phyloP scores from a whole-genome alignment of 2,113 vertebrate species.

The Campylomormyrus numenius region DNA sequence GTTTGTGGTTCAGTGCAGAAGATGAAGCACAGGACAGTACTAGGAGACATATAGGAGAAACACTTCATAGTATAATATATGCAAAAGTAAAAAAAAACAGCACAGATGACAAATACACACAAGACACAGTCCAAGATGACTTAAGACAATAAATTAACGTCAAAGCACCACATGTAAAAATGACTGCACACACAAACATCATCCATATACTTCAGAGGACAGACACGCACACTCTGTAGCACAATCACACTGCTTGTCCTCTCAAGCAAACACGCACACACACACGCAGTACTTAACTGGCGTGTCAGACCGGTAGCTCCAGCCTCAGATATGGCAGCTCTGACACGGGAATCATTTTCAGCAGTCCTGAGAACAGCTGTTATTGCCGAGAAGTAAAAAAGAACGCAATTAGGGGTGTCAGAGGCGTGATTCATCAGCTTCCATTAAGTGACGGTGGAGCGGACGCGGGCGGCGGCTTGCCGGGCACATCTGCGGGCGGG shows the following conservation, averaged over 20 bases:
- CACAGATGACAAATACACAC: background rate
- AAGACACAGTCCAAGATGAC: background rate
- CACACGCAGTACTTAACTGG: background rate
- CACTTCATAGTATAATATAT: background rate
- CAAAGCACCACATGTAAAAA: background rate
- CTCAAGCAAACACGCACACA: constrained; percentile 10
- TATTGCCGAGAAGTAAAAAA: constrained; percentile 79
- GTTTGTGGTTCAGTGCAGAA: background rate
- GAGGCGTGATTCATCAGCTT: constrained; percentile 77
- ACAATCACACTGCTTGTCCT: background rate
- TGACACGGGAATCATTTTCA: constrained; percentile 82
- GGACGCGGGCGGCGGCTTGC: constrained; percentile 63
- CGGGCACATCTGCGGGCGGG: constrained; percentile 72
- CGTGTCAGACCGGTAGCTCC: constrained; percentile 15
- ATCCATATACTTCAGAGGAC: background rate
- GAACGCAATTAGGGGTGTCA: constrained; percentile 88
- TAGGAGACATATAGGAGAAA: background rate
- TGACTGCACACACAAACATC: background rate
- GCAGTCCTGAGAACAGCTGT: constrained; percentile 82
- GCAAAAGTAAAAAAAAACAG: background rate
- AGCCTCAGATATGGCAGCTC: constrained; percentile 74
- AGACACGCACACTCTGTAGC: constrained; percentile 10
- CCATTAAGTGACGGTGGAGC: constrained; percentile 75
- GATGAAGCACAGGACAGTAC: background rate
- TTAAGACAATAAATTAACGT: background rate